Base-by-base conservation (phyloP, 1,140 invertebrate genomes). In the Lepeophtheirus salmonis region DNA sequence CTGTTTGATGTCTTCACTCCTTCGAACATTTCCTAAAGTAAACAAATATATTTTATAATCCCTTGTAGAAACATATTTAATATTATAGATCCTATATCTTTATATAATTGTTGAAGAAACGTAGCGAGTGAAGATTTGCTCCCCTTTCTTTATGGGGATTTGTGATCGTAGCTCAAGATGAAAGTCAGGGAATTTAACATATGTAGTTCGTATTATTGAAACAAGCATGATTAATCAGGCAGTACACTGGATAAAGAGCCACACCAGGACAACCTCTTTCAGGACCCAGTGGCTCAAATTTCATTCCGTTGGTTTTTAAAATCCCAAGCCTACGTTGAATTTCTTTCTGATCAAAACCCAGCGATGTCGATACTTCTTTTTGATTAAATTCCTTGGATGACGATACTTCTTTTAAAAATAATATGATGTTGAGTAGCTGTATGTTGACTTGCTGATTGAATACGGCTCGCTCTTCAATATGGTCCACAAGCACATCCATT, bases 141-240 rank as follows among this genome's bases (percentile, higher is more conserved):
- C 51, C n/a, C n/a, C n/a, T 25, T 20, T 21, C 25, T 61, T 61
- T n/a, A 61, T 61, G 14, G 21, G 21, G 3, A 50, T 25, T 23
- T 61, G 59, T 13, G 59, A 61, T 18, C 59, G 16, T 1, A 61
- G 50, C 21, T 61, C 59, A n/a, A 61, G 50, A 41, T 61, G 59
- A 23, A 55, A 25, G 25, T 61, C 59, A 3, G 59, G 59, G 22
- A 23, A 61, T 21, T 61, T 61, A 16, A 54, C 50, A 20, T 61
- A n/a, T n/a, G n/a, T n/a, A 61, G 25, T 61, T 61, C 12, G 59
- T 61, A 25, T 61, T 61, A 50, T 53, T 61, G 51, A 21, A 54
- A 23, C 59, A 61, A n/a, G 59, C 49, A 54, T 61, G 59, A 25
- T 61, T 61, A 14, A 61, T 17, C 10, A 61, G 50, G 25, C 59